phyloP scores from a whole-genome alignment of 1,140 invertebrate genomes.

The Lepidotrigona ventralis region DNA sequence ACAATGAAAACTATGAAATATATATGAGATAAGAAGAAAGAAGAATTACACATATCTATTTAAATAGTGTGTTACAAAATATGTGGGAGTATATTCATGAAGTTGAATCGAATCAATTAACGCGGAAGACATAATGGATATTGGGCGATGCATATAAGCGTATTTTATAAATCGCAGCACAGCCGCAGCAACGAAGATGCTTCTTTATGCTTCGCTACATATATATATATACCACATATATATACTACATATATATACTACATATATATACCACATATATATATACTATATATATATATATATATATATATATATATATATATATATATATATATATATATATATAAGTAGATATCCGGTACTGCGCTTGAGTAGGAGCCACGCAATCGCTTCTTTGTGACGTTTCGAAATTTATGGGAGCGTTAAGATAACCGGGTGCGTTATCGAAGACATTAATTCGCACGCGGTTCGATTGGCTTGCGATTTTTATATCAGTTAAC shows the following conservation, averaged over 20 bases:
- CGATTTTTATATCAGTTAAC: background rate
- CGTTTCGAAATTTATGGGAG: constrained; percentile 28
- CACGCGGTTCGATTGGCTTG: constrained; percentile 1
- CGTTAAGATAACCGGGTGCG: constrained; percentile 32
- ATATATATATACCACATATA: too few species aligned
- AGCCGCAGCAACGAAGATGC: constrained; percentile 2
- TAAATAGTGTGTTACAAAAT: too few species aligned
- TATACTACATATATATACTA: too few species aligned
- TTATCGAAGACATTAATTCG: constrained; percentile 33
- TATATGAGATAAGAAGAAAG: too few species aligned
- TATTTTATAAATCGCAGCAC: constrained; percentile 17
- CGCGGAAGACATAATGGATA: constrained; percentile 9
- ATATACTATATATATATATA: too few species aligned
- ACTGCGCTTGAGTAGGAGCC: background rate
- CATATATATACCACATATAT: too few species aligned
- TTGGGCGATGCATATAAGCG: background rate
- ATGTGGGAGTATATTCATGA: too few species aligned
- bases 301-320: too few species aligned
- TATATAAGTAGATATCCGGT: constrained; percentile 28
- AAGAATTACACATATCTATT: too few species aligned
- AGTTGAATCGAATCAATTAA: constrained; percentile 44
- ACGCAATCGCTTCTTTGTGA: constrained; percentile 10
- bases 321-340: too few species aligned
- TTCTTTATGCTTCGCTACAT: constrained; percentile 21
- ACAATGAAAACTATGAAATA: too few species aligned